Evolutionary conservation across 2,113 vertebrate species (phyloP).

Genomic region (Phalacrocorax carbo): DNA sequence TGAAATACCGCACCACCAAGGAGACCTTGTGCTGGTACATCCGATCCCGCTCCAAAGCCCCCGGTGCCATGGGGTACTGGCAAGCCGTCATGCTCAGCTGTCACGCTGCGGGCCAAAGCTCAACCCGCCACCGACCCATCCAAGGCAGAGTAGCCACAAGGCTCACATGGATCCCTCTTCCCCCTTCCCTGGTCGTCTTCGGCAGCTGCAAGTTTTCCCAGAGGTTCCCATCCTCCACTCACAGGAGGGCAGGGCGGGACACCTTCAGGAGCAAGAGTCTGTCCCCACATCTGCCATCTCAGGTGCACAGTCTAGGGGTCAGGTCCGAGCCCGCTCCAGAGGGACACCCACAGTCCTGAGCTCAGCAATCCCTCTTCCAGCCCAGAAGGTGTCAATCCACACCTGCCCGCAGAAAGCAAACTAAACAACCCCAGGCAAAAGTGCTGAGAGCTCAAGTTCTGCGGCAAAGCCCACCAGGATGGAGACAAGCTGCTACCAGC

Average conservation of each 20-base stretch:
- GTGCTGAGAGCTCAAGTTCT: neutral
- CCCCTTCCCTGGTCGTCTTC: rapidly evolving
- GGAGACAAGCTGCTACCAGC: neutral
- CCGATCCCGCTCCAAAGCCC: slow-evolving; percentile 79
- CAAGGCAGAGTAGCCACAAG: neutral
- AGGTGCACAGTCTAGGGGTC: neutral
- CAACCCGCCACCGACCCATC: neutral
- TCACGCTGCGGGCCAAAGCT: slow-evolving; percentile 17
- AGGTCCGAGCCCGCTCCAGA: neutral
- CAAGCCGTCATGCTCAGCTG: slow-evolving; percentile 84
- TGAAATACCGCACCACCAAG: slow-evolving; percentile 93
- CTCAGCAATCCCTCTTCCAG: neutral
- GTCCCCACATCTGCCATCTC: neutral
- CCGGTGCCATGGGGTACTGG: slow-evolving; percentile 79
- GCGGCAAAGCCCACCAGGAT: rapidly evolving
- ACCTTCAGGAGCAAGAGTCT: neutral
- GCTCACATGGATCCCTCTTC: neutral
- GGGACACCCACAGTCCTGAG: neutral
- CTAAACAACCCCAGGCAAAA: neutral
- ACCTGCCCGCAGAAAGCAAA: neutral
- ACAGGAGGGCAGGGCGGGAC: neutral
- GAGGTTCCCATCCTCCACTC: neutral
- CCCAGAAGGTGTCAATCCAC: neutral
- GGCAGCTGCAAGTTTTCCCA: neutral
- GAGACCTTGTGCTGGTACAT: slow-evolving; percentile 92